Base-by-base conservation (phyloP, 2,113 vertebrate genomes). In the Myanophis thanlyinensis region DNA sequence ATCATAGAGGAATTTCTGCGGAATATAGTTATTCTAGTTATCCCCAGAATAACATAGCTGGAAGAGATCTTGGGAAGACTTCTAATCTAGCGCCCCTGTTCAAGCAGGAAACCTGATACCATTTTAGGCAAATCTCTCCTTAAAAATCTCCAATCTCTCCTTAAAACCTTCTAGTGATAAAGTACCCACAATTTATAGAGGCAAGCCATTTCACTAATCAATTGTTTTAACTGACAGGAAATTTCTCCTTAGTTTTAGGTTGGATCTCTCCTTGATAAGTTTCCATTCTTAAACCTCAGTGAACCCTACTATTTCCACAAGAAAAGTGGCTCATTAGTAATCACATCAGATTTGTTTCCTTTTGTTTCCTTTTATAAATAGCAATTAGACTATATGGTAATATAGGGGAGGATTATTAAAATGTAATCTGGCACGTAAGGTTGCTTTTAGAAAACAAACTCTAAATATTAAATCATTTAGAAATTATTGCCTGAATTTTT, bases 301-400 rank as follows among this genome's bases (percentile, higher is more conserved):
- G 15, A 80, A 73, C 56, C n/a, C 5, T 95, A n/a, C 62, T 95
- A 91, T 18, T 23, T 35, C 90, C 93, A 46, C 4, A 89, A 35
- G 15, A 30, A 91, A 59, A 49, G 44, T 51, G 89, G 85, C 23
- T 95, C 90, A 47, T 10, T 23, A 89, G 15, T 54, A 35, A 27
- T 91, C 89, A 52, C 25, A 56, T 2, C 85, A 89, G 7, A n/a
- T n/a, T n/a, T n/a, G 3, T 84, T 92, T 62, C 54, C 2, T 94
- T 93, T 95, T 95, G 3, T 84, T 92, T 62, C 54, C 2, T 94
- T 93, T 95, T 95, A 90, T 48, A 93, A 0, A 92, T 93, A 93
- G 46, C 93, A 91, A 73, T 93, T 94, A 47, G 0, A 48, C 62
- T 59, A 59, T 30, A 9, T 27, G 93, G 9, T 0, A 91, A 93